Conservation (phyloP, 2,113 vertebrate genomes). For the Plotosus lineatus region DNA sequence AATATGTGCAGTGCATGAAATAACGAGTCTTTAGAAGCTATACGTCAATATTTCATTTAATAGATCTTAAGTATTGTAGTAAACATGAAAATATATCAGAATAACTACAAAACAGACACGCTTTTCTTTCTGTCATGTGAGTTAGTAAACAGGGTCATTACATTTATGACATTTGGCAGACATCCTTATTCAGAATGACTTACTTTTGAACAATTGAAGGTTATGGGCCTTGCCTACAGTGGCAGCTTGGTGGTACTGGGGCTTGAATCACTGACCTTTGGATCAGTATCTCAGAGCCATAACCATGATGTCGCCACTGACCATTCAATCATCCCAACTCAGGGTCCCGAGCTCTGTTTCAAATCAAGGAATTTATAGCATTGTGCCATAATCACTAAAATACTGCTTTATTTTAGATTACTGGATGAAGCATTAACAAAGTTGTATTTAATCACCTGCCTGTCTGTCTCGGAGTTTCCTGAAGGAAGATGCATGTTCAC, state of each 20-base stretch:
- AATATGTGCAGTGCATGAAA: slow-evolving; percentile 18
- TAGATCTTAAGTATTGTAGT: neutral
- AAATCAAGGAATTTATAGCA: neutral
- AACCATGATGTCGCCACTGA: too few species aligned
- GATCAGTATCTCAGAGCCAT: too few species aligned
- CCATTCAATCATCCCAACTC: neutral
- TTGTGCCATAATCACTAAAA: neutral
- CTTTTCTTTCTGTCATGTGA: neutral
- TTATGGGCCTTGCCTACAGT: too few species aligned
- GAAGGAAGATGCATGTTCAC: neutral
- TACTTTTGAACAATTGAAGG: too few species aligned
- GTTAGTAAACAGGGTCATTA: too few species aligned
- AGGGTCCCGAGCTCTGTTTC: neutral
- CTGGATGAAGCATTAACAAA: too few species aligned
- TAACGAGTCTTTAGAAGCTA: neutral
- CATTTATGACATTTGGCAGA: too few species aligned
- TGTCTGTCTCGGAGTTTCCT: too few species aligned
- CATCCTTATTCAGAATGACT: neutral
- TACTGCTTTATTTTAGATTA: slow-evolving; percentile 6
- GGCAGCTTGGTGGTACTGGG: too few species aligned
- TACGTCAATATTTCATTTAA: neutral
- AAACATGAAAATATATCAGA: neutral
- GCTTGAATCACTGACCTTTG: too few species aligned
- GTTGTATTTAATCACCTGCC: too few species aligned
- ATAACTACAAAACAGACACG: neutral